Percentiles rank a stretch among this genome's conserved stretches.
Evolutionary conservation across 2,888 invertebrate species (phyloP).

Genomic region (Pollenia labialis): DNA sequence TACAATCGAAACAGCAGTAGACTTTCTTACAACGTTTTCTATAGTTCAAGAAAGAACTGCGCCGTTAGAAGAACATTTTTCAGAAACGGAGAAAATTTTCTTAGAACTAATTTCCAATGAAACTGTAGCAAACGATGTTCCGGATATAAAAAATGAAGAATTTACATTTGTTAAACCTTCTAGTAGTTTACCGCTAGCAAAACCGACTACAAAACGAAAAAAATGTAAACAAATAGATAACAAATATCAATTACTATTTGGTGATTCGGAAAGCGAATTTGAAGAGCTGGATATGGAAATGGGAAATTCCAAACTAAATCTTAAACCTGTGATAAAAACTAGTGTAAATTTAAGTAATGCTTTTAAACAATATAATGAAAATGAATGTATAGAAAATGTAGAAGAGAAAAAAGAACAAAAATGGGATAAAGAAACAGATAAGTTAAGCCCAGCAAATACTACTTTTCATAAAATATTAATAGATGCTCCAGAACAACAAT

Average conservation of each 20-base stretch:
- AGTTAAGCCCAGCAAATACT: not conserved
- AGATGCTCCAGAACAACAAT: not conserved
- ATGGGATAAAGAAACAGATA: not conserved
- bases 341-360: not conserved
- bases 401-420: not conserved
- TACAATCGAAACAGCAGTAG: constrained; percentile 56
- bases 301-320: not conserved
- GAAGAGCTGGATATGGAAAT: constrained; percentile 21
- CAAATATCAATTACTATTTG: constrained; percentile 58
- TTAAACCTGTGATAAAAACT: constrained; percentile 52
- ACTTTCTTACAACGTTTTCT: constrained; percentile 58
- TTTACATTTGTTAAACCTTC: constrained; percentile 20
- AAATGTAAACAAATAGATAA: constrained; percentile 4
- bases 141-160: not conserved
- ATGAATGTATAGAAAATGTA: not conserved
- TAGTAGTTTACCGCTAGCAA: constrained; percentile 1
- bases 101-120: constrained; percentile 14
- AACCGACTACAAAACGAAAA: not conserved
- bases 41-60: not conserved
- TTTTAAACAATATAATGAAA: not conserved
- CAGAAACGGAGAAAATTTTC: constrained; percentile 30
- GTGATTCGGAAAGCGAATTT: constrained; percentile 61
- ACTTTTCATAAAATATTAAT: not conserved
- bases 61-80: not conserved
- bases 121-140: not conserved